Evolutionary conservation across 2,888 invertebrate species (phyloP), one percentile per base, ranked within the genome.

Genomic region (Drosophila recens): DNA sequence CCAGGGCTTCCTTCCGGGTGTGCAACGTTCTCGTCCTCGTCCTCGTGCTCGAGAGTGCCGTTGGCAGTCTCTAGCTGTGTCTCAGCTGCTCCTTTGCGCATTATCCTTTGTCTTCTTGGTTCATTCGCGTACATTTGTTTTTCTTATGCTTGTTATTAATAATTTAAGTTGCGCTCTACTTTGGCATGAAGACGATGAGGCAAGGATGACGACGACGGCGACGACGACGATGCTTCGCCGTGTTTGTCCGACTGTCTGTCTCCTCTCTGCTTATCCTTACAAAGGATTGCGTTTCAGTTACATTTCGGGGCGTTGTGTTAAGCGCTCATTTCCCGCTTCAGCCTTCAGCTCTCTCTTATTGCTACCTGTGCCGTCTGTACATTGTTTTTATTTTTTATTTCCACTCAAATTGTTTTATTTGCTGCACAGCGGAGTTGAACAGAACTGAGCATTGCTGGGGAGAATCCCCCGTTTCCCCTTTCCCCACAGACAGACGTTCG

Each of bases 341-440:
- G 40, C 62, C 56, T 43, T 64, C 52, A 59, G 38, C 17, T 58
- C n/a, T 23, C 27, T 23, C 27, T 33, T 30, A 36, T 54, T 67
- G 49, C 38, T 43, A 54, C 33, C 43, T 67, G 66, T 34, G 58
- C 36, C 30, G 30, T 8, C 36, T 70, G 68, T 64, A 72, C 72
- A 74, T 83, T 88, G 72, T 77, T 86, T 84, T 84, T 88, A 82
- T 87, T 88, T 79, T 86, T 85, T 86, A 90, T 88, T 86, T 85
- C 83, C 90, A 86, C 87, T 90, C 80, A 89, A 89, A 88, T 87
- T 88, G 90, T 90, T 90, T 90, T 89, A 82, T 89, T 87, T 82
- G 80, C 75, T 67, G 69, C 74, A 64, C 59, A 72, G 53, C 63
- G 57, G 36, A 63, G 54, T 30, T 23, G 66, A 70, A 23, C 53